phyloP scores from a whole-genome alignment of 2,797 vertebrate species.

The Trachurus trachurus region DNA sequence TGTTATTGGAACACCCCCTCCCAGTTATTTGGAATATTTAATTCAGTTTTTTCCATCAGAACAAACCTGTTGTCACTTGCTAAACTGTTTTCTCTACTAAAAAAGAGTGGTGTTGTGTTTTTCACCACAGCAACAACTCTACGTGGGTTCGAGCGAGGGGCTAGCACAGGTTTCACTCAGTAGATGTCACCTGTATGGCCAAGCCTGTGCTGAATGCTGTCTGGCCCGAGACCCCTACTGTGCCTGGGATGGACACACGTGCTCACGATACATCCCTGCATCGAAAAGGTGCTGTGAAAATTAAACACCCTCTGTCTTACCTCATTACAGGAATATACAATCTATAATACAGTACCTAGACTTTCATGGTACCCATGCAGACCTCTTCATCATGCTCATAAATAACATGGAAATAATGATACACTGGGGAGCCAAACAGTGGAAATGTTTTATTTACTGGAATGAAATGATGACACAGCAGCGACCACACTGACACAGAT shows the following conservation, averaged over 20 bases:
- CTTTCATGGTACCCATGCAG: background rate
- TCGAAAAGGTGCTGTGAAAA: conserved; percentile 91
- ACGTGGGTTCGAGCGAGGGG: conserved; percentile 92
- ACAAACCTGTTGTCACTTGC: background rate
- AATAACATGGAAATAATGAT: background rate
- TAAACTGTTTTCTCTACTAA: conserved; percentile 15
- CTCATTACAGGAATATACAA: background rate
- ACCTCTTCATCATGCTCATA: background rate
- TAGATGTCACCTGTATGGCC: conserved; percentile 95
- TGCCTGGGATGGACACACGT: conserved; percentile 96
- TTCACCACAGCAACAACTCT: conserved; percentile 95
- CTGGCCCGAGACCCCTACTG: conserved; percentile 98
- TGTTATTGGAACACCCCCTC: background rate
- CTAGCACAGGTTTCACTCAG: conserved; percentile 95
- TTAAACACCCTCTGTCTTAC: background rate
- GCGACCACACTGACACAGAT: background rate
- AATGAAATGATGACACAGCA: background rate
- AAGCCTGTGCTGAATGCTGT: conserved; percentile 97
- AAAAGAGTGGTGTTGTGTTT: conserved; percentile 33
- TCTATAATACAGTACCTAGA: background rate
- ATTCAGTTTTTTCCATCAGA: background rate
- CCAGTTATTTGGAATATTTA: background rate
- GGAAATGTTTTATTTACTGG: background rate
- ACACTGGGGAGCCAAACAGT: background rate
- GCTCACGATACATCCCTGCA: conserved; percentile 94